Evolutionary conservation across 2,888 invertebrate genomes (phyloP), one percentile per base, ranked within the genome.

Genomic region (Tubulanus polymorphus): DNA sequence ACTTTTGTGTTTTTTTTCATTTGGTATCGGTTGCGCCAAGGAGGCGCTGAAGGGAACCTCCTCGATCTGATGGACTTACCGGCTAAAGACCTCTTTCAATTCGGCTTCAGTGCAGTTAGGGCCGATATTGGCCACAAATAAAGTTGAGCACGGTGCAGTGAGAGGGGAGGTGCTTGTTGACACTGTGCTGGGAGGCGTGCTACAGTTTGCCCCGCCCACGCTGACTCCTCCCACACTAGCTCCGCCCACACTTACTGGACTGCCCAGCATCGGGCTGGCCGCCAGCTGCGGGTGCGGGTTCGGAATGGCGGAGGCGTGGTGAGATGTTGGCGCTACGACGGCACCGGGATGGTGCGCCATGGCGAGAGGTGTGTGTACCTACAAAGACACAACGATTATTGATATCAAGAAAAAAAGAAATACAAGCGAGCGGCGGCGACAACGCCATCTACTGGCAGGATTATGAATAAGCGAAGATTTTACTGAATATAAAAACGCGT

Each of bases 21-120:
- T n/a, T n/a, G n/a, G n/a, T n/a, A n/a, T n/a, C n/a, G n/a, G n/a
- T n/a, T n/a, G n/a, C n/a, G n/a, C n/a, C n/a, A n/a, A n/a, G n/a
- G n/a, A n/a, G n/a, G n/a, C n/a, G n/a, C n/a, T n/a, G n/a, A n/a
- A n/a, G n/a, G n/a, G n/a, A n/a, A n/a, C n/a, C n/a, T n/a, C n/a
- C n/a, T n/a, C n/a, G n/a, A n/a, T n/a, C n/a, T n/a, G n/a, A n/a
- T 8, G 23, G 10, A 55, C 84, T 83, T 82, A 95, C 94, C 93
- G 94, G 87, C 90, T 90, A 84, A 96, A 95, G 79, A 97, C 90
- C 83, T 95, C 94, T 85, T 95, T 95, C 70, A 97, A 88, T 82
- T 97, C 96, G 79, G 96, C 95, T 83, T 97, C 97, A 68, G 93
- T 93, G 75, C 95, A 94, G 81, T 92, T 93, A 82, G 93, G 93